A percentile compares a stretch with the other conserved stretches of the same genome.
These are phyloP conservation scores for Buceros bicornis DNA, from an alignment of 2,797 vertebrate genomes.

Conservation along the genomic window DNA sequence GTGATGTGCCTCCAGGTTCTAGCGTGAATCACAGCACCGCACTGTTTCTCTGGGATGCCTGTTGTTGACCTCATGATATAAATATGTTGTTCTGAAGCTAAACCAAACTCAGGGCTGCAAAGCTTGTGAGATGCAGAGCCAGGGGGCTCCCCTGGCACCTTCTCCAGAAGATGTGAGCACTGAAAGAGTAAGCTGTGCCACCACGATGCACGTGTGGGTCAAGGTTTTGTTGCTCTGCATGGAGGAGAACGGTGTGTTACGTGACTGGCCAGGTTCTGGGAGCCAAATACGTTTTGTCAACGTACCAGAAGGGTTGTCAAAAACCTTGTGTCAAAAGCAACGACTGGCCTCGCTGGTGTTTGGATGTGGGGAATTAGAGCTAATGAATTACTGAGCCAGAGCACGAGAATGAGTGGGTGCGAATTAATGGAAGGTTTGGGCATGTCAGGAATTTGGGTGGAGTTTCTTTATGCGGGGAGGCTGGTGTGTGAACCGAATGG, in stretches of 20 bases:
- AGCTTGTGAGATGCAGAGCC: neutral
- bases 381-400: neutral
- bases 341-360: fast-evolving
- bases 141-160: neutral
- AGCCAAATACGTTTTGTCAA: neutral
- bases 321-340: neutral
- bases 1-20: neutral
- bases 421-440: constrained; percentile 3
- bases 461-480: neutral
- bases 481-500: neutral
- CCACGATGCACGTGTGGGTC: fast-evolving
- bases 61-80: neutral
- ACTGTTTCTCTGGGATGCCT: neutral
- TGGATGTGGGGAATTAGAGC: neutral
- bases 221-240: neutral
- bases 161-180: neutral
- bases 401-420: neutral
- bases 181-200: neutral
- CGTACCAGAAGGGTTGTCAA: neutral
- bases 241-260: neutral
- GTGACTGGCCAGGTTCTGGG: neutral
- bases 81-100: neutral
- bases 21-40: neutral
- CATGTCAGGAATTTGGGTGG: constrained; percentile 22
- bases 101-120: neutral